Percentiles rank a stretch among this genome's conserved stretches.
Conservation (phyloP, 2,797 vertebrate genomes). For the Labeo calbasu region DNA sequence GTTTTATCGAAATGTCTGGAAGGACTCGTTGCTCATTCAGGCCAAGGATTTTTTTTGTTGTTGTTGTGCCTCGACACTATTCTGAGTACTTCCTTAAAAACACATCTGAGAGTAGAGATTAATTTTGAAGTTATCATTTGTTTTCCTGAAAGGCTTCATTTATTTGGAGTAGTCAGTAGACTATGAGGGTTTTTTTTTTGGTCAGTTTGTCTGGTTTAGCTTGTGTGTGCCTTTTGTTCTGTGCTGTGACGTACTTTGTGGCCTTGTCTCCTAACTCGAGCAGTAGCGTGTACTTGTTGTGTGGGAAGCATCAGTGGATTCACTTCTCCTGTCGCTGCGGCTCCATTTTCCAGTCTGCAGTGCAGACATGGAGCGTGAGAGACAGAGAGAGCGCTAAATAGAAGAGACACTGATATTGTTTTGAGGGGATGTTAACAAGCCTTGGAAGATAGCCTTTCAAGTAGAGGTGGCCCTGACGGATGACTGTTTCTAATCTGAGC, state of each 20-base stretch:
- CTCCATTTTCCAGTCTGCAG: slow-evolving; percentile 27
- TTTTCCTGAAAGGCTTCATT: background rate
- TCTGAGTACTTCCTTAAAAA: slow-evolving; percentile 78
- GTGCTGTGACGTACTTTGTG: slow-evolving; percentile 45
- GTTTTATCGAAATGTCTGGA: slow-evolving; percentile 32
- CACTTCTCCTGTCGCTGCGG: slow-evolving; percentile 44
- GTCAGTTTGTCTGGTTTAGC: slow-evolving; percentile 12
- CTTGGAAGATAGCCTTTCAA: slow-evolving; percentile 32
- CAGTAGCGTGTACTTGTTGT: slow-evolving; percentile 15
- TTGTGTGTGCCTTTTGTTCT: slow-evolving; percentile 35
- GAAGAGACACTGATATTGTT: slow-evolving; percentile 18
- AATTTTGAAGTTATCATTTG: background rate
- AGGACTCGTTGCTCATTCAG: slow-evolving; percentile 26
- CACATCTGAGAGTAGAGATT: slow-evolving; percentile 54
- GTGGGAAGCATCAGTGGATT: slow-evolving; percentile 51
- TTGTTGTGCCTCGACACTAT: slow-evolving; percentile 2
- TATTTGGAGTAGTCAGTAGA: slow-evolving; percentile 3
- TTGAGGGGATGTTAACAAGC: slow-evolving; percentile 34
- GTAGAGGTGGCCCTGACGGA: slow-evolving; percentile 33
- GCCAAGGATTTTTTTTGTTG: slow-evolving; percentile 4
- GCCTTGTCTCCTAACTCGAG: slow-evolving; percentile 41
- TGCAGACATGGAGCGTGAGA: slow-evolving; percentile 5
- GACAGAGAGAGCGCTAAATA: background rate
- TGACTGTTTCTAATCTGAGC: slow-evolving; percentile 29
- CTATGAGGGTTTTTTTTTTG: slow-evolving; percentile 18